Conservation (phyloP, 1,140 invertebrate species). For the Teleogryllus occipitalis region DNA sequence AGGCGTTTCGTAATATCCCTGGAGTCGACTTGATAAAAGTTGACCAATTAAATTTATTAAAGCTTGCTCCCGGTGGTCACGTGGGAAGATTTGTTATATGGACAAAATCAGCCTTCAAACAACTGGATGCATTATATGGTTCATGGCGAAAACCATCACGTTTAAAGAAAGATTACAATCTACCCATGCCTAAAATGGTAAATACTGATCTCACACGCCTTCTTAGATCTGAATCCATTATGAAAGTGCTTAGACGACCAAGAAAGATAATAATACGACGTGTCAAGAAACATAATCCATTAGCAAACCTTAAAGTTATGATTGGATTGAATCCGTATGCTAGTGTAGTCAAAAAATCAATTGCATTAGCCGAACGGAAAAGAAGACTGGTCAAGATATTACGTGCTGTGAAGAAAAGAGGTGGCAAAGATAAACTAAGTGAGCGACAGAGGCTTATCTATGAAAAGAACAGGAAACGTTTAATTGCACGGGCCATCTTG, state of each 20-base stretch:
- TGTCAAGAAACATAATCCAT: conserved; percentile 85
- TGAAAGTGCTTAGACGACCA: conserved; percentile 77
- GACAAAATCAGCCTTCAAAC: conserved; percentile 92
- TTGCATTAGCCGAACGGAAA: not conserved
- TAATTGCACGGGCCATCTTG: not conserved
- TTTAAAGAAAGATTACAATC: conserved; percentile 88
- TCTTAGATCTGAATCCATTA: conserved; percentile 91
- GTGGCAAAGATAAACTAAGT: not conserved
- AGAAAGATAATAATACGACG: conserved; percentile 67
- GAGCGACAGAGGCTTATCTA: not conserved
- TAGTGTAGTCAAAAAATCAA: conserved; percentile 63
- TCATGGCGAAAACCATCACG: conserved; percentile 84
- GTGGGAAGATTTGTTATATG: conserved; percentile 97
- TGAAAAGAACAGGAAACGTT: not conserved
- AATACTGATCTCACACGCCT: conserved; percentile 89
- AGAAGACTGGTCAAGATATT: not conserved
- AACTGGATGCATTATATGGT: conserved; percentile 86
- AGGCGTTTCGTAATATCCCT: conserved; percentile 98
- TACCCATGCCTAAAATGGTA: conserved; percentile 94
- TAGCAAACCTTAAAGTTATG: conserved; percentile 83
- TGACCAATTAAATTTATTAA: conserved; percentile 86
- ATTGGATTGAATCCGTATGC: conserved; percentile 88
- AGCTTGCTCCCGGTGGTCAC: conserved; percentile 96
- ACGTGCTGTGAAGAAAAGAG: not conserved
- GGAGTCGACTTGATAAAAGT: conserved; percentile 91